Base-by-base conservation (phyloP, 2,797 vertebrate genomes). In the Sebastes oblongus region DNA sequence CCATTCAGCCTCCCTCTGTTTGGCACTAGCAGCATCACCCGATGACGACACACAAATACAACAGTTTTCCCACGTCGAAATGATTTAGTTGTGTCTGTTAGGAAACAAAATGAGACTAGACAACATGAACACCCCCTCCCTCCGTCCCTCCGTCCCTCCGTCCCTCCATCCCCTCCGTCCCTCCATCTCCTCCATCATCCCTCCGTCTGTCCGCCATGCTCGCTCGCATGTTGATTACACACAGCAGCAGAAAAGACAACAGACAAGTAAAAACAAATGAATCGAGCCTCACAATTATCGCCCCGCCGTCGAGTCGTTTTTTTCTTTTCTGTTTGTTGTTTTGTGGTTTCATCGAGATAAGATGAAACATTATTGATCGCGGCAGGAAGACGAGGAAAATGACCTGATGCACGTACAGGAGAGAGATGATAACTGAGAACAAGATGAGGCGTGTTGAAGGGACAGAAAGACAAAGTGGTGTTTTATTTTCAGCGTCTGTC, bases 71-170 rank as follows among this genome's bases (percentile, higher is more conserved):
- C 97, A 97, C 97, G 95, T 97, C 95, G 96, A 95, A 96, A 95
- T 96, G 96, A 96, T 97, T 97, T 97, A 96, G 96, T 96, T 94
- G 66, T 95, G 96, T 97, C 96, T 97, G 96, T 97, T 97, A 96
- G 96, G 96, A 97, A 97, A 97, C 96, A 98, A 96, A 96, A 96
- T 96, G 96, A 96, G 96, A 96, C 27, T n/a, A 88, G 87, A 90
- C 87, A 77, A 84, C 87, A 85, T 3, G 39, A 74, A 27, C 77
- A 61, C 34, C 80, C 71, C 78, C 80, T 64, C 79, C 82, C 69
- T 80, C 66, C 60, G 16, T 52, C 13, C 69, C 72, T 3, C 68
- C 76, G 24, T 46, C 69, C 66, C 69, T 3, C 68, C 76, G 24
- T 46, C 69, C 66, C 69, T 80, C 66, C 61, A 10, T 81, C 83